phyloP scores from a whole-genome alignment of 2,797 vertebrate genomes.

The Sternotherus odoratus region DNA sequence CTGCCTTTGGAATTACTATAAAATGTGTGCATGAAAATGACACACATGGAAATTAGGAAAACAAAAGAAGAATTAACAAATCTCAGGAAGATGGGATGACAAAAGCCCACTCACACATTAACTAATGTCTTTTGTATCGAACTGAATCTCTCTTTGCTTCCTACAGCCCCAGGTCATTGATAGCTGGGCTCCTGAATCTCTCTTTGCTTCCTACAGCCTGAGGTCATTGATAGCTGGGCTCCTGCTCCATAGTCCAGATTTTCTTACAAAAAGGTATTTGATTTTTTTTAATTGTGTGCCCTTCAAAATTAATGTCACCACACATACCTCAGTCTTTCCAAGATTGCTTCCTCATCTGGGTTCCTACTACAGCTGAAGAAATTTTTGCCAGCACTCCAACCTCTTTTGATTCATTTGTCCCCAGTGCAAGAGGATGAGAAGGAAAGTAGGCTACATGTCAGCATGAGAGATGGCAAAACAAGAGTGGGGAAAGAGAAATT shows the following conservation, averaged over 20 bases:
- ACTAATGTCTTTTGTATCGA: constrained; percentile 49
- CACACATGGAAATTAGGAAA: background rate
- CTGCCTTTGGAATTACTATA: background rate
- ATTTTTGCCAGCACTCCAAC: fast-evolving
- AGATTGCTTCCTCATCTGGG: background rate
- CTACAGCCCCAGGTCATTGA: background rate
- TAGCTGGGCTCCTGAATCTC: background rate
- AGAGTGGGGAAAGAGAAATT: background rate
- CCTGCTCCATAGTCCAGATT: background rate
- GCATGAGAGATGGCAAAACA: background rate
- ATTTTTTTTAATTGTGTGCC: background rate
- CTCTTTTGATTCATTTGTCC: constrained; percentile 8
- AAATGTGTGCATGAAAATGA: background rate
- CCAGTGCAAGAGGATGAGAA: background rate
- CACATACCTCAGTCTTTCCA: background rate
- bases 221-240: background rate
- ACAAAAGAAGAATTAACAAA: background rate
- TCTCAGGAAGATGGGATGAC: background rate
- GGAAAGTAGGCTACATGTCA: background rate
- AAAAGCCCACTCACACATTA: constrained; percentile 21
- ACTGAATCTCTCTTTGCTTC: background rate
- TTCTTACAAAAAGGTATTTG: background rate
- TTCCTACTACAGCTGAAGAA: background rate
- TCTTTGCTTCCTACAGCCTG: constrained; percentile 10
- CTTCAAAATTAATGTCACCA: background rate